Percentiles rank a stretch among this genome's conserved stretches.
Conservation (phyloP, 1,140 invertebrate species). For the Berghia stephanieae region DNA sequence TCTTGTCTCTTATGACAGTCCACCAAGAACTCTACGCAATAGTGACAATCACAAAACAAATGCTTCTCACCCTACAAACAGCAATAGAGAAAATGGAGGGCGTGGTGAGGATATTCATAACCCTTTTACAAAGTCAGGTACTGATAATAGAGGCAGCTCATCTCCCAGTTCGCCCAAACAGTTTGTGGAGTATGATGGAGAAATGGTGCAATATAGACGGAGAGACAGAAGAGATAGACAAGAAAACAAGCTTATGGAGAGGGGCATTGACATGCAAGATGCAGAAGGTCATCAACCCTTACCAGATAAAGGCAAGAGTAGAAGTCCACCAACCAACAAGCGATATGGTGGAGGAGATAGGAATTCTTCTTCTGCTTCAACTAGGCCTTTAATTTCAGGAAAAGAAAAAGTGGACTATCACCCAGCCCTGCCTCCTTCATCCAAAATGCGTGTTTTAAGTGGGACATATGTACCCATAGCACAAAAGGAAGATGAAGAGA, state of each 20-base stretch:
- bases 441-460: not conserved
- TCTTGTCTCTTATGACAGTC: conserved; percentile 18
- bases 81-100: not conserved
- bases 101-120: not conserved
- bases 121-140: not conserved
- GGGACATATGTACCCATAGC: conserved; percentile 6
- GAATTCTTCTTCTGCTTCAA: not conserved
- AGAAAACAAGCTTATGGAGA: no score
- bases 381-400: not conserved
- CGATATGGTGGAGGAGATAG: not conserved
- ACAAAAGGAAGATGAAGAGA: not conserved
- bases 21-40: not conserved
- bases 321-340: not conserved
- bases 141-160: not conserved
- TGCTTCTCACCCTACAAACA: not conserved
- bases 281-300: not conserved
- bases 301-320: not conserved
- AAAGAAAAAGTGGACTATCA: not conserved
- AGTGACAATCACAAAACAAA: not conserved
- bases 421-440: not conserved
- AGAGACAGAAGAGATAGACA: no score
- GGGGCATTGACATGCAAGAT: no score
- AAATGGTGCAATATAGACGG: no score
- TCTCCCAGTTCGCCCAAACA: no score
- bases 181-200: no score